These are phyloP conservation scores for Phymatocera aterrima DNA, from an alignment of 2,888 invertebrate genomes.

Conservation along the genomic window DNA sequence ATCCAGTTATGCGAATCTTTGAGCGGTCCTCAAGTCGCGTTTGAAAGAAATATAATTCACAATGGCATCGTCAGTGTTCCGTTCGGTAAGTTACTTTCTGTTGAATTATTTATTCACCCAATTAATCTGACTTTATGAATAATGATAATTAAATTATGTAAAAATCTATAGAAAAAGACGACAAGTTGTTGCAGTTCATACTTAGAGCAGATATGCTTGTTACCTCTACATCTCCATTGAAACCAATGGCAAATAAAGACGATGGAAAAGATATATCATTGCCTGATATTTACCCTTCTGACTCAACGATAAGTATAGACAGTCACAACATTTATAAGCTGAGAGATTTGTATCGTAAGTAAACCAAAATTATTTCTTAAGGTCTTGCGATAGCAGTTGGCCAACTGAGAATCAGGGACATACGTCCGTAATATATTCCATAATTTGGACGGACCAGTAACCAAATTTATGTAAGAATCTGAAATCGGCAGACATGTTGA, in stretches of 20 bases:
- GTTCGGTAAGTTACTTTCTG: slow-evolving; percentile 75
- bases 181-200: slow-evolving; percentile 81
- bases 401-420: too few relatives aligned
- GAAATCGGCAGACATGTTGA: too few relatives aligned
- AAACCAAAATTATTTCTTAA: too few relatives aligned
- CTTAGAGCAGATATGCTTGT: slow-evolving; percentile 82
- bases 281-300: slow-evolving; percentile 86
- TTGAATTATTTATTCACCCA: too few relatives aligned
- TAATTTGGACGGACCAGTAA: too few relatives aligned
- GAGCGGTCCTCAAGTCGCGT: slow-evolving; percentile 77
- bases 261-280: slow-evolving; percentile 77
- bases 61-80: slow-evolving; percentile 78
- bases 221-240: slow-evolving; percentile 80
- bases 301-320: slow-evolving; percentile 82
- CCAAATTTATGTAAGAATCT: too few relatives aligned
- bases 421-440: too few relatives aligned
- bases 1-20: slow-evolving; percentile 83
- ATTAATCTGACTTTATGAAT: too few relatives aligned
- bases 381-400: too few relatives aligned
- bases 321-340: slow-evolving; percentile 81
- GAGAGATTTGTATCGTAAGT: slow-evolving; percentile 85
- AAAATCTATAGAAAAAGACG: slow-evolving; percentile 77
- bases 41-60: slow-evolving; percentile 78
- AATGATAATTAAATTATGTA: too few relatives aligned
- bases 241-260: slow-evolving; percentile 74